phyloP scores from a whole-genome alignment of 2,797 vertebrate genomes.

The Setipinna tenuifilis region DNA sequence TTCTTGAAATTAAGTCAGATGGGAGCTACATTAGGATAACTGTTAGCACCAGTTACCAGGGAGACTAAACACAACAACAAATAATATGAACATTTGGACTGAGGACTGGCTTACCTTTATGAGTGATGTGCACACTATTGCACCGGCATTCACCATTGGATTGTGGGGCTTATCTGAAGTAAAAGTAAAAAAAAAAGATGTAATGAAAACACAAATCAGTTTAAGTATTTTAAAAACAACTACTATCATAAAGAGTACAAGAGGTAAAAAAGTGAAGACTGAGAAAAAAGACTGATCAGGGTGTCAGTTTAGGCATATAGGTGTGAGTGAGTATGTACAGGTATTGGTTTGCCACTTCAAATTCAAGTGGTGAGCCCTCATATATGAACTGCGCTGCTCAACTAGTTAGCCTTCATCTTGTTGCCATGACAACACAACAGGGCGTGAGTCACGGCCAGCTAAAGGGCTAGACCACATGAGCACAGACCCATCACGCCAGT shows the following conservation, averaged over 20 bases:
- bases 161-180: slow-evolving; percentile 86
- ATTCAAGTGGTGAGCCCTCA: neutral
- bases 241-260: too few relatives aligned
- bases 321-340: neutral
- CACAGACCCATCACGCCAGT: neutral
- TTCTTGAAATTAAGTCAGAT: neutral
- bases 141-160: slow-evolving; percentile 90
- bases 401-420: slow-evolving; percentile 26
- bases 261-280: too few relatives aligned
- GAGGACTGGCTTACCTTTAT: slow-evolving; percentile 82
- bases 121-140: slow-evolving; percentile 86
- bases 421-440: slow-evolving; percentile 24
- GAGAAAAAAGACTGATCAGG: too few relatives aligned
- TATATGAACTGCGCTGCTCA: neutral
- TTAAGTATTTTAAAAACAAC: neutral
- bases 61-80: neutral
- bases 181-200: neutral
- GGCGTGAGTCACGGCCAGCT: neutral
- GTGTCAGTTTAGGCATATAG: too few relatives aligned
- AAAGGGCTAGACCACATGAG: neutral
- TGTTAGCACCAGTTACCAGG: neutral
- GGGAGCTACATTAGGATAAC: neutral
- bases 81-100: neutral
- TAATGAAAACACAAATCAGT: neutral
- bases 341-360: too few relatives aligned